Evolutionary conservation across 2,113 vertebrate species (phyloP), one percentile per base, ranked within the genome.

Genomic region (Bubo bubo): DNA sequence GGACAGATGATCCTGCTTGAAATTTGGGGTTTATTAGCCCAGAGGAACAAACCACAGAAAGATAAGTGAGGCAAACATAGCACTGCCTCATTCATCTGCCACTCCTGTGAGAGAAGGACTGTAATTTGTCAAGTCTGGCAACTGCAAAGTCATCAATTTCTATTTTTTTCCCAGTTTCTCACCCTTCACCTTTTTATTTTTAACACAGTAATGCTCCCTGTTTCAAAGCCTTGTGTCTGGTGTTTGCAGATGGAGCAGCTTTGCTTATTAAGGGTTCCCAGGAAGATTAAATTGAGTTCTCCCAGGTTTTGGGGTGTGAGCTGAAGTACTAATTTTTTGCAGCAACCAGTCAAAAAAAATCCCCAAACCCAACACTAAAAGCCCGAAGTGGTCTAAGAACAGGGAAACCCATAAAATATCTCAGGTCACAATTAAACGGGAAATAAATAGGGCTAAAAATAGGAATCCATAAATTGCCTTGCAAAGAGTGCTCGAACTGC

Each of bases 391-490:
- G 28, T 76, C 52, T 64, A 80, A 64, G 58, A 88, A 76, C 11
- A 68, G 59, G 50, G 47, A 81, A 94, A 52, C 2, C 45, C 45
- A 84, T 84, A 89, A 89, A 95, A 62, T 19, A 62, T 26, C 12
- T 58, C 47, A 66, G 34, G 27, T 89, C 24, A 28, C 10, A 64
- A 71, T 34, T 39, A 76, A 63, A 50, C 39, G 49, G 34, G 50
- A 91, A 89, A 94, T 49, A 84, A 80, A 58, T 14, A 49, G 17
- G n/a, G 8, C 80, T 94, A 84, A 95, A 95, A 94, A 94, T 91
- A 95, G 71, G 32, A 88, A 67, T 50, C 67, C 4, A 0, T 58
- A 81, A 63, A 81, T 59, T 52, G n/a, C 68, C n/a, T 86, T 94
- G 56, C 27, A 77, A 84, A 93, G 45, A 63, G 53, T 79, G 56